Base-by-base conservation (phyloP, 1,140 invertebrate species). In the Bombus waltoni region DNA sequence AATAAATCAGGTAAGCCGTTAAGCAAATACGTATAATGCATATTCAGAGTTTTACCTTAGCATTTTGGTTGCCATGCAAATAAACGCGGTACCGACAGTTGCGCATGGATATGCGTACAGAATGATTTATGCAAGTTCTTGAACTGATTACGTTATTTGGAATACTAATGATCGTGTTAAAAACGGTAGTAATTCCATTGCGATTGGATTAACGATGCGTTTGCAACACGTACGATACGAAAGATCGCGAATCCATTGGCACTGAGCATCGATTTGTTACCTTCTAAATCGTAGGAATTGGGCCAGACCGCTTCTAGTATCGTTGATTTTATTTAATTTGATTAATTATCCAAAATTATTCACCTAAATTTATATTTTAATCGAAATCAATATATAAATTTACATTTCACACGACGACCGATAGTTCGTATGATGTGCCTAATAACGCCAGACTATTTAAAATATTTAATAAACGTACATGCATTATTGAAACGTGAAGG, bases 51-150 rank as follows among this genome's bases (percentile, higher is more conserved):
- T 91, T 90, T 83, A 89, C 85, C 88, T 91, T 47, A 74, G 72
- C 81, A 86, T 89, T 91, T 91, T 79, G 89, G 87, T 87, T 75
- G 81, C 81, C 89, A 90, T 90, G 91, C 89, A 89, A 92, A 92
- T 92, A 84, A 88, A 86, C 65, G 72, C 47, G 76, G 81, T 81
- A 74, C 70, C 32, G 74, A 68, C 62, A 53, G 38, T 18, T 22
- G 57, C n/a, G 72, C 28, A 42, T 38, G 66, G 65, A 78, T 78
- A 72, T 32, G 13, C 38, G 62, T 38, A 70, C 42, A 74, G 40
- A 66, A 87, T 62, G 35, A 57, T 86, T 65, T 65, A 81, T 81
- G n/a, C 77, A 71, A 74, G 65, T 66, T 40, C 77, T 81, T 86
- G 32, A 53, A 53, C 47, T 53, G 47, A 53, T 53, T 53, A 53